Percentiles rank a stretch among this genome's conserved stretches.
Evolutionary conservation across 2,888 invertebrate species (phyloP).

Genomic region (Stegana nigrithorax): DNA sequence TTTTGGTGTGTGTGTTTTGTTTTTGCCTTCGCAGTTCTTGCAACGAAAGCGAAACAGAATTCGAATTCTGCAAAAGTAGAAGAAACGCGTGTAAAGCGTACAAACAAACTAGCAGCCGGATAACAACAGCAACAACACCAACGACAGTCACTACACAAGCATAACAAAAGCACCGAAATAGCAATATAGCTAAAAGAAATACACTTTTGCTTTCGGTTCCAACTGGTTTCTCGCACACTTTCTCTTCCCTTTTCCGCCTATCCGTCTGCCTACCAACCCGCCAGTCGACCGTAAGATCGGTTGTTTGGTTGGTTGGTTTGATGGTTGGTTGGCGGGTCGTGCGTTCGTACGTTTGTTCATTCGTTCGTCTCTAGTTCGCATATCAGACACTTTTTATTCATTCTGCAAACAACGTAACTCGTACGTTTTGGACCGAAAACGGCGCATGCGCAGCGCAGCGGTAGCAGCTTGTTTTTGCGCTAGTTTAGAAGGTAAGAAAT

Average conservation of each 20-base stretch:
- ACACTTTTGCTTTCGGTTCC: constrained; percentile 65
- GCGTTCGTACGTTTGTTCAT: no score
- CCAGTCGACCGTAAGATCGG: no score
- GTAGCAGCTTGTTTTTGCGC: no score
- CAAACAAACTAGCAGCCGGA: constrained; percentile 41
- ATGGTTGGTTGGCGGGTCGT: no score
- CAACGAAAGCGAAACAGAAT: constrained; percentile 29
- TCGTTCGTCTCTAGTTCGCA: no score
- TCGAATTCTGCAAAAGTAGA: constrained; percentile 40
- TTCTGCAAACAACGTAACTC: no score
- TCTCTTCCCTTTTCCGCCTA: not conserved
- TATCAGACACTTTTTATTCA: no score
- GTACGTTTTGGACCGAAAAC: no score
- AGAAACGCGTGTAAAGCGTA: constrained; percentile 41
- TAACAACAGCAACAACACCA: constrained; percentile 27
- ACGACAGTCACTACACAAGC: constrained; percentile 12
- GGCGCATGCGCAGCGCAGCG: not conserved
- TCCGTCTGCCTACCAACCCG: not conserved
- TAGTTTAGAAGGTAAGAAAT: no score
- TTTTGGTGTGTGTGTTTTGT: constrained; percentile 22
- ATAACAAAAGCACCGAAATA: constrained; percentile 38
- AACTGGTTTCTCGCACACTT: constrained; percentile 48
- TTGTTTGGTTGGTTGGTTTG: no score
- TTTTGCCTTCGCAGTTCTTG: no score
- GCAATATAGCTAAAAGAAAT: constrained; percentile 13